phyloP scores from a whole-genome alignment of 1,140 invertebrate species.

The Saccostrea echinata region DNA sequence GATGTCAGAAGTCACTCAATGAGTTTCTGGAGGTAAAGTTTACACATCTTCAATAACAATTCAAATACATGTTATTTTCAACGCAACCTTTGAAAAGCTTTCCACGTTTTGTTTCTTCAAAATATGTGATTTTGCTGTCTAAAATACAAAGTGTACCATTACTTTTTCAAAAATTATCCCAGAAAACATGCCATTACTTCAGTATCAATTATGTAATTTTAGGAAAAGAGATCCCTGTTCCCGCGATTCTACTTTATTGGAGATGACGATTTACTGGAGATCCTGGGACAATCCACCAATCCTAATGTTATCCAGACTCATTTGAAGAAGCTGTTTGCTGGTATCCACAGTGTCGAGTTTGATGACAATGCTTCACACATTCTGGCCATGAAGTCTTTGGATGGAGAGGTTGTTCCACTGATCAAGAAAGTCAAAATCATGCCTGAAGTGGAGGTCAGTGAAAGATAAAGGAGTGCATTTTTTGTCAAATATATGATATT shows the following conservation, averaged over 20 bases:
- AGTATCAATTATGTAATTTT: constrained; percentile 25
- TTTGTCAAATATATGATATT: not conserved
- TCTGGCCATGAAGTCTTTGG: constrained; percentile 87
- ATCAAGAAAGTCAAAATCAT: constrained; percentile 88
- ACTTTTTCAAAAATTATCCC: too few relatives aligned
- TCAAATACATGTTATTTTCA: too few relatives aligned
- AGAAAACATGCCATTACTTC: too few relatives aligned
- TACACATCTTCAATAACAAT: not conserved
- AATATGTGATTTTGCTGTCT: too few relatives aligned
- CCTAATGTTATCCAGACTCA: constrained; percentile 93
- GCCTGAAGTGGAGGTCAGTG: constrained; percentile 88
- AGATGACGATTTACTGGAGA: constrained; percentile 96
- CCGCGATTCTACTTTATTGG: constrained; percentile 97
- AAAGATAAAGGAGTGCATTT: not conserved
- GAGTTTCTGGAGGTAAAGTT: constrained; percentile 92
- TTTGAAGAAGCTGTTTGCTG: constrained; percentile 96
- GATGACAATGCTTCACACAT: constrained; percentile 85
- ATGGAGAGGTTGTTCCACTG: constrained; percentile 92
- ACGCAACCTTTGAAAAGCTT: too few relatives aligned
- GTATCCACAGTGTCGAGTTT: constrained; percentile 88
- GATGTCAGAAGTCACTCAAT: constrained; percentile 96
- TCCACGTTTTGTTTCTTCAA: too few relatives aligned
- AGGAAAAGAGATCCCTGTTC: constrained; percentile 96
- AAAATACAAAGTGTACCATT: too few relatives aligned
- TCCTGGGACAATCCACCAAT: constrained; percentile 92